These are phyloP conservation scores for Scaptomyza graminum DNA, from an alignment of 1,140 invertebrate species.

Conservation along the genomic window DNA sequence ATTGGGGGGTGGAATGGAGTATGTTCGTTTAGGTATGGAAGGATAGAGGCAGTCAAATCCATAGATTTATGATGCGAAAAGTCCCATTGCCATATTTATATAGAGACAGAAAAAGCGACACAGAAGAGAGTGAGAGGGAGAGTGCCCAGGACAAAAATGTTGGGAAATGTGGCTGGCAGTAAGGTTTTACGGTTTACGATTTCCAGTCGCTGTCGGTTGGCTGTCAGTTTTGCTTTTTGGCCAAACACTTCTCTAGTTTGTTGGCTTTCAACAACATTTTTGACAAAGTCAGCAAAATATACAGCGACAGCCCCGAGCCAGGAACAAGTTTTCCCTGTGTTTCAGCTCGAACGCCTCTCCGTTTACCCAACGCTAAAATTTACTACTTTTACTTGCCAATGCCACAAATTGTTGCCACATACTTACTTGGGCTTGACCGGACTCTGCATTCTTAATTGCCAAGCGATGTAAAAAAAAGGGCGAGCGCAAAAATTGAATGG, in stretches of 20 bases:
- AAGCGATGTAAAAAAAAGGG: conserved; percentile 4
- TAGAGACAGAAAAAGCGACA: no score
- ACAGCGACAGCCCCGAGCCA: conserved; percentile 24
- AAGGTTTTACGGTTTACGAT: conserved; percentile 31
- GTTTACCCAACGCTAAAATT: conserved; percentile 3
- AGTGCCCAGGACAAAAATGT: conserved; percentile 16
- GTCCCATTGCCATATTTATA: conserved; percentile 38
- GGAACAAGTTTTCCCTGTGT: conserved; percentile 5
- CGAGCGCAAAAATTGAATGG: conserved; percentile 38
- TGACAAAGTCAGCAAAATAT: conserved; percentile 60
- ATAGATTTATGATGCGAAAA: conserved; percentile 69
- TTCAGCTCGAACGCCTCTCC: conserved; percentile 58
- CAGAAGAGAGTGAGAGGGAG: not conserved
- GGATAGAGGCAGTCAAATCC: conserved; percentile 3
- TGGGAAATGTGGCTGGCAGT: conserved; percentile 37
- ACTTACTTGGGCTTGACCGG: conserved; percentile 35
- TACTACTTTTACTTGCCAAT: conserved; percentile 23
- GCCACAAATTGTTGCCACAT: conserved; percentile 54
- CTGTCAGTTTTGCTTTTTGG: conserved; percentile 53
- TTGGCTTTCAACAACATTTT: conserved; percentile 60
- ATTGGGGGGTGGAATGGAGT: not conserved
- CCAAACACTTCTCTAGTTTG: conserved; percentile 61
- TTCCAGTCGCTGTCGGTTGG: conserved; percentile 45
- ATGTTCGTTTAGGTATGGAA: no score
- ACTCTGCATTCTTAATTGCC: conserved; percentile 41